Conservation (phyloP, 2,797 vertebrate species). For the Paramormyrops hopkinsi region DNA sequence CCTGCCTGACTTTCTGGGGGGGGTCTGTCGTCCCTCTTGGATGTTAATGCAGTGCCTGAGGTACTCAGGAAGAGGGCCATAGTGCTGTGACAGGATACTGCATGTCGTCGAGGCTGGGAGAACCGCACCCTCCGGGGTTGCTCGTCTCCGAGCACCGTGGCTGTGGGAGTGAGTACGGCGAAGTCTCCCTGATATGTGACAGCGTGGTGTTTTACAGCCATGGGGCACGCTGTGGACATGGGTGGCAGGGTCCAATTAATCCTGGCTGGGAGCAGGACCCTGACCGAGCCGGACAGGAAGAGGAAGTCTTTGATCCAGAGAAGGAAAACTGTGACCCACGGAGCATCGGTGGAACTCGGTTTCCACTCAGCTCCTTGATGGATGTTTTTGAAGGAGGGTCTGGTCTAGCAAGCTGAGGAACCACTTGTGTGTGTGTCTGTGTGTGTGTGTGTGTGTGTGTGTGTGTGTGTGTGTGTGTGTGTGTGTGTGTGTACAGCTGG, state of each 20-base stretch:
- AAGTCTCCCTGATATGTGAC: background rate
- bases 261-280: background rate
- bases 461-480: background rate
- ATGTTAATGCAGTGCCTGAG: background rate
- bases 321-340: too few species aligned
- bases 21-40: background rate
- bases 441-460: background rate
- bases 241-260: background rate
- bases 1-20: background rate
- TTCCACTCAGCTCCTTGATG: background rate
- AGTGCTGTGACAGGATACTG: background rate
- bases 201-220: background rate
- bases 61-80: background rate
- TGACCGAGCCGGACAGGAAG: background rate
- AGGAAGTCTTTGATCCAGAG: background rate
- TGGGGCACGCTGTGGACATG: background rate
- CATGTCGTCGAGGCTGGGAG: background rate
- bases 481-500: slow-evolving; percentile 14
- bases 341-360: background rate
- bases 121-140: background rate
- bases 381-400: background rate
- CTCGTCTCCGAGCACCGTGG: background rate
- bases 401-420: background rate
- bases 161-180: background rate
- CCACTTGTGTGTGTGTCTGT: background rate